Evolutionary conservation across 1,140 invertebrate species (phyloP).

Genomic region (Bursaphelenchus mucronatus): DNA sequence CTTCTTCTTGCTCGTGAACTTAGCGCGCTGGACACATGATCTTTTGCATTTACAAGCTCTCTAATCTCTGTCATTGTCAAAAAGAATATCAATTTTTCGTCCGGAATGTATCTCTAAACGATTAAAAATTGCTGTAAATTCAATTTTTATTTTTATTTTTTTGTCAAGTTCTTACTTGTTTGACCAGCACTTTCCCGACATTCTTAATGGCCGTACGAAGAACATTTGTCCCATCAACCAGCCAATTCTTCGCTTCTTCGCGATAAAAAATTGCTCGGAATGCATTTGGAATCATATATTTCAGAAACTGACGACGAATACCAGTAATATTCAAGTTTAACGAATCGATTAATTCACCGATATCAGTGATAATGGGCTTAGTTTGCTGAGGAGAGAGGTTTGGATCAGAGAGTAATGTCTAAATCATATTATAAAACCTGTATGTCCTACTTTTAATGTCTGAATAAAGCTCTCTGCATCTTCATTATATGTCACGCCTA

Average conservation of each 20-base stretch:
- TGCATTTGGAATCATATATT: constrained; percentile 28
- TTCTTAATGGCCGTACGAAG: constrained; percentile 18
- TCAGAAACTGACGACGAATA: constrained; percentile 11
- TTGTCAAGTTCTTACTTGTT: constrained; percentile 14
- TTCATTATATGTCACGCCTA: constrained; percentile 23
- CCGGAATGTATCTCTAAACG: constrained; percentile 15
- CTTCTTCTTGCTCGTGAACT: constrained; percentile 17
- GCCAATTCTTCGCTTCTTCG: constrained; percentile 27
- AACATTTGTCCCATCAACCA: constrained; percentile 20
- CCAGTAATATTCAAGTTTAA: not conserved
- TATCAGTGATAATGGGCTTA: not conserved
- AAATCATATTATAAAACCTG: not conserved
- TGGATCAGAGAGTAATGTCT: constrained; percentile 16
- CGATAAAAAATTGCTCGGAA: constrained; percentile 22
- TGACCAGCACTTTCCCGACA: constrained; percentile 12
- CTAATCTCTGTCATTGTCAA: constrained; percentile 26
- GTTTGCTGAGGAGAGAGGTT: not conserved
- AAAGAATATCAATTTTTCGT: constrained; percentile 23
- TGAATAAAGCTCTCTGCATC: constrained; percentile 9
- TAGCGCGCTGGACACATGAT: not conserved
- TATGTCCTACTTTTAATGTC: constrained; percentile 17
- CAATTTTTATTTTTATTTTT: constrained; percentile 11
- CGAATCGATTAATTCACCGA: not conserved
- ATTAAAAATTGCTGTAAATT: constrained; percentile 1
- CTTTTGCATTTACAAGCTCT: not conserved